Base-by-base conservation (phyloP, 2,888 invertebrate species). In the Polyommatus icarus region DNA sequence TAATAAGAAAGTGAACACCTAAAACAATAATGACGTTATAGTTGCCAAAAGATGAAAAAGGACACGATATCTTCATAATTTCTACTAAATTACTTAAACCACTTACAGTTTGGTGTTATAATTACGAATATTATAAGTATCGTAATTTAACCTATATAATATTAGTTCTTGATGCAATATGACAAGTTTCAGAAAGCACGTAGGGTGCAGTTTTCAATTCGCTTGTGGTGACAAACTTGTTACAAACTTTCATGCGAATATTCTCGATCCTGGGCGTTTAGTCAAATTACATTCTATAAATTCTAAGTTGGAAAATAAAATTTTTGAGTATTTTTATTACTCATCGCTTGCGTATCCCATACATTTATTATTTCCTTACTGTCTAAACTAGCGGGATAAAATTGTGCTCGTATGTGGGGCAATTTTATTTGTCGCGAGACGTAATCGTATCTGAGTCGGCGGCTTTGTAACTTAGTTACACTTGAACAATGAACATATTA, bases 401-500 rank as follows among this genome's bases (percentile, higher is more conserved):
- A 61, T 61, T 24, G 10, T 61, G 61, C 61, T 61, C 61, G 24
- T 61, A 24, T 61, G n/a, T 61, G 20, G 24, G 20, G 61, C 61
- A 61, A 61, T 61, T 61, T 24, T 24, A 61, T 61, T 24, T 61
- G 10, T 24, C 61, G 61, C 61, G 20, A 20, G 61, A 24, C 61
- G 8, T 61, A 61, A 61, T 24, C 24, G 61, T 61, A 61, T 61
- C 61, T 24, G 61, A 61, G 20, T 20, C 61, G 61, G 24, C 8
- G 61, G 61, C 61, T 61, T 59, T 20, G 59, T 59, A 61, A 61
- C 61, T 24, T 61, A 61, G 12, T 61, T 61, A 24, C 20, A 24
- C 61, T 24, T 1, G 61, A 61, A 61, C 61, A 10, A n/a, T n/a
- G n/a, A n/a, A n/a, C n/a, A n/a, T n/a, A n/a, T n/a, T 61, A 61